Percentiles rank a stretch among this genome's conserved stretches.
Evolutionary conservation across 2,888 invertebrate genomes (phyloP).

Genomic region (Anagyrus pseudococci): DNA sequence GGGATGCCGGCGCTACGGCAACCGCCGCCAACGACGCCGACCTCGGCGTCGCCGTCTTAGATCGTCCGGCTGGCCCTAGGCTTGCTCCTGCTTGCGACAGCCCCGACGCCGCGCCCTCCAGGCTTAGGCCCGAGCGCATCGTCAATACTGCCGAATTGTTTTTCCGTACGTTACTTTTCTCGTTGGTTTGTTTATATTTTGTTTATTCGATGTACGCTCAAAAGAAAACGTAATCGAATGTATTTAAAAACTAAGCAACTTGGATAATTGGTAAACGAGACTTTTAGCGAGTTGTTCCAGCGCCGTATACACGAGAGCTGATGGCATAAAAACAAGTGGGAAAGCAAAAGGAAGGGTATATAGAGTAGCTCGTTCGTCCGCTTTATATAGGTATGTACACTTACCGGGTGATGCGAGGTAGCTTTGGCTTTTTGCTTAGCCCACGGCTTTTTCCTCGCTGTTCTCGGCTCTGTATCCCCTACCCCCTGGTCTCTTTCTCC

Average conservation of each 20-base stretch:
- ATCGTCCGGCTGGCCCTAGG: constrained; percentile 6
- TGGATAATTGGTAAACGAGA: neutral
- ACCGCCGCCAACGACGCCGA: constrained; percentile 8
- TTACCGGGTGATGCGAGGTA: constrained; percentile 2
- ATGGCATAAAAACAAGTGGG: no score
- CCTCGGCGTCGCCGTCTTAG: neutral
- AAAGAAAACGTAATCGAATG: neutral
- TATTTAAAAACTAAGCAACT: neutral
- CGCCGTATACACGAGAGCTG: no score
- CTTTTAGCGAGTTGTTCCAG: neutral
- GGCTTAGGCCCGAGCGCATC: constrained; percentile 10
- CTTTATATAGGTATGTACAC: no score
- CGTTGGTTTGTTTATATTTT: neutral
- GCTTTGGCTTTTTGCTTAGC: neutral
- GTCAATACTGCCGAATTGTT: neutral
- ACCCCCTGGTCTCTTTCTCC: no score
- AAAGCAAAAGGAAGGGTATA: no score
- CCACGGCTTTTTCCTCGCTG: neutral
- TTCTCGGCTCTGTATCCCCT: constrained; percentile 8
- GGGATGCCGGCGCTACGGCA: constrained; percentile 11
- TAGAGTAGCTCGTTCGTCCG: no score
- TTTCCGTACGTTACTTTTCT: neutral
- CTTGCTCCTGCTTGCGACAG: neutral
- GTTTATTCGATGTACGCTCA: neutral
- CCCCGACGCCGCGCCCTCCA: neutral